Evolutionary conservation across 2,797 vertebrate genomes (phyloP).

Genomic region (Hirundo rustica): DNA sequence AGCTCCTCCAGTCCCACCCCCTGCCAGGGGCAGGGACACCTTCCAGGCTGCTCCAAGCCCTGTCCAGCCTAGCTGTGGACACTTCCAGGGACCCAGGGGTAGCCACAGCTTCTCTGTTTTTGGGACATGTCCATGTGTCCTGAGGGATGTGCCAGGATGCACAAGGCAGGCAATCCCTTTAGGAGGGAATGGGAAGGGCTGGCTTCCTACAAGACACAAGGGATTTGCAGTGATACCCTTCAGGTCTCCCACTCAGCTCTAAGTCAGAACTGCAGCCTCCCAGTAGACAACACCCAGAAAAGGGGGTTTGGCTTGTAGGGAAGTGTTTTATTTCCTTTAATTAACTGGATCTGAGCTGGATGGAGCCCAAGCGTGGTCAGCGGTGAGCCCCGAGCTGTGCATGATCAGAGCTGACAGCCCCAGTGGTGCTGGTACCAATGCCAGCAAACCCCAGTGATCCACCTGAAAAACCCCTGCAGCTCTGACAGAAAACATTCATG

Average conservation of each 20-base stretch:
- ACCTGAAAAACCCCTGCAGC: not conserved
- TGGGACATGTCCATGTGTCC: not conserved
- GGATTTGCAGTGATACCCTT: not conserved
- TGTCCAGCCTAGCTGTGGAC: rapidly evolving
- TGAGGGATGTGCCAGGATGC: not conserved
- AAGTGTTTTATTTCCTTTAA: not conserved
- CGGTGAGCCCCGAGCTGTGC: not conserved
- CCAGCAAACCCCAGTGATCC: not conserved
- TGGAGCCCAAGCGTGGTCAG: not conserved
- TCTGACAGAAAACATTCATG: not conserved
- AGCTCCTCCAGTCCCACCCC: not conserved
- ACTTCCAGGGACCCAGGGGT: not conserved
- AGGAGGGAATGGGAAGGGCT: not conserved
- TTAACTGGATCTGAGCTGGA: not conserved
- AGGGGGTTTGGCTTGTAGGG: not conserved
- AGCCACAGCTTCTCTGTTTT: not conserved
- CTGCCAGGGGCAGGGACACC: not conserved
- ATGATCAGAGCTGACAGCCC: not conserved
- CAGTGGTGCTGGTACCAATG: not conserved
- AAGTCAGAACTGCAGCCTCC: not conserved
- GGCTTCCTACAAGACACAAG: not conserved
- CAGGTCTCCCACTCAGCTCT: not conserved
- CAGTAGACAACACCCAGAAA: not conserved
- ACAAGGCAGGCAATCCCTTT: not conserved
- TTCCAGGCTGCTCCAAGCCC: not conserved